These are phyloP conservation scores for Pasiphila rectangulata DNA, from an alignment of 2,888 invertebrate species.

Conservation along the genomic window DNA sequence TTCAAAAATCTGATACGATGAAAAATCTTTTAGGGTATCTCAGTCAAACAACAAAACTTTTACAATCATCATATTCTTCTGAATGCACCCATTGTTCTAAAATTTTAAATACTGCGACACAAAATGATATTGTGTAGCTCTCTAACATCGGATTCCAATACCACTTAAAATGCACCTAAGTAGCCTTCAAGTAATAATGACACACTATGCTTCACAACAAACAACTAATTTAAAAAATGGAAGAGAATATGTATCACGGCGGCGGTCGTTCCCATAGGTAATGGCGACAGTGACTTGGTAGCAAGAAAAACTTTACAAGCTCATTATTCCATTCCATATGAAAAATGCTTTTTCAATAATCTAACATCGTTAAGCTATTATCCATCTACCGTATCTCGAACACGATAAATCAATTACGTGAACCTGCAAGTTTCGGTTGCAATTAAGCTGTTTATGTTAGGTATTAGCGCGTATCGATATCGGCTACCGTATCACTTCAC, in stretches of 20 bases:
- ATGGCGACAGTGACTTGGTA: conserved; percentile 57
- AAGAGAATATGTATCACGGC: conserved; percentile 41
- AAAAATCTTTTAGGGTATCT: conserved; percentile 56
- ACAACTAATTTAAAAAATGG: conserved; percentile 58
- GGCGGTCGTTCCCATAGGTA: conserved; percentile 48
- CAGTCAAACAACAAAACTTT: too few relatives aligned
- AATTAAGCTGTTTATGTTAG: conserved; percentile 55
- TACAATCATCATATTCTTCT: too few relatives aligned
- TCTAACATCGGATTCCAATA: neutral
- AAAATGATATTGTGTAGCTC: too few relatives aligned
- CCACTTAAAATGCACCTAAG: conserved; percentile 26
- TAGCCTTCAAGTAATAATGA: conserved; percentile 5
- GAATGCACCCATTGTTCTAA: too few relatives aligned
- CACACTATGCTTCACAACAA: conserved; percentile 39
- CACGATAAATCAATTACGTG: conserved; percentile 55
- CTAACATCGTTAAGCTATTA: too few relatives aligned
- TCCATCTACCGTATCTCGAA: conserved; percentile 36
- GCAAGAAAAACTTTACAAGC: conserved; percentile 54
- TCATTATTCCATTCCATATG: conserved; percentile 44
- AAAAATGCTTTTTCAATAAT: neutral
- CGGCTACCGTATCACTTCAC: conserved; percentile 29
- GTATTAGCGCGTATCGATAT: conserved; percentile 37
- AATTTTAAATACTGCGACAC: too few relatives aligned
- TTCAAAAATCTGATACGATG: conserved; percentile 66
- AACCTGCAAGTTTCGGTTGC: conserved; percentile 54